Evolutionary conservation across 1,140 invertebrate genomes (phyloP), one percentile per base, ranked within the genome.

Genomic region (Parapsyche elsis): DNA sequence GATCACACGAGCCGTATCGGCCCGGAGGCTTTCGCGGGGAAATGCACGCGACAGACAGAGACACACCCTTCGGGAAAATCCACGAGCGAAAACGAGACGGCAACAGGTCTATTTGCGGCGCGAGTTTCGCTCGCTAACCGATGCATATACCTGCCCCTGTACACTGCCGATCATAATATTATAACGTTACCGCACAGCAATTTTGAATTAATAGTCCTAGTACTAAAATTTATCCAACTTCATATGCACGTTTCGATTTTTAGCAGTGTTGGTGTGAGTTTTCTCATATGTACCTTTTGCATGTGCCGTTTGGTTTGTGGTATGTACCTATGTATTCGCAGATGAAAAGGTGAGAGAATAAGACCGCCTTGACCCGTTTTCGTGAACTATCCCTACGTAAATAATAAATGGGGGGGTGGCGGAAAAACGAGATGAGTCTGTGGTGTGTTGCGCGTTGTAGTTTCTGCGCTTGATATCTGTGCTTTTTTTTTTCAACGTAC

Each of bases 1-100:
- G 71, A 73, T 73, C 71, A 73, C 71, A 73, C 23, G 71, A 73
- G 45, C 71, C 71, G 71, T 73, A 73, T 73, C 71, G 71, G 71
- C 71, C 38, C 19, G 45, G 71, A 45, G 45, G 71, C 38, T 23
- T 46, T 23, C 44, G 71, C n/a, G 71, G 64, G 59, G 12, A 26
- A 67, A 67, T 67, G 64, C 64, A 67, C 64, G 10, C 19, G 64
- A 5, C 9, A 7, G 64, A 67, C 21, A 67, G 64, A 30, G 64
- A 67, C 21, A 23, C 21, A 1, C 5, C 21, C 7, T 26, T 67
- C 19, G 23, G n/a, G 14, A 24, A n/a, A 30, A 24, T 23, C 24
- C 5, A 10, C 21, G 2, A 0, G 64, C 12, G 2, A 23, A 14
- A 23, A 26, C 5, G 64, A 24, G 64, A 67, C 21, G 64, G 64